Base-by-base conservation (phyloP, 2,888 invertebrate species). In the Meliscaeva auricollis region DNA sequence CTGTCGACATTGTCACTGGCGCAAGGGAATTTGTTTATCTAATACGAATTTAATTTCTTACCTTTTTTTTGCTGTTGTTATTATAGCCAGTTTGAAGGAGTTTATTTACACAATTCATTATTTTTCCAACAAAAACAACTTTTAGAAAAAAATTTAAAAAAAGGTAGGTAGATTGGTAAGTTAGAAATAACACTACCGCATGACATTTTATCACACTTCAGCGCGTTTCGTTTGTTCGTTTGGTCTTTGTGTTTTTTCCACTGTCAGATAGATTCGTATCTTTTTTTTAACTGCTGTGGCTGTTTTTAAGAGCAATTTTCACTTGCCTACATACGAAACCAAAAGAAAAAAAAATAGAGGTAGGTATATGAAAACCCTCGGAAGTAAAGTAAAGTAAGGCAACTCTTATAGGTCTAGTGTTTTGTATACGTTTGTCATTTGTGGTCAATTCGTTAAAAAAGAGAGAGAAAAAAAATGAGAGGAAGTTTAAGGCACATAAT, bases 171-270 rank as follows among this genome's bases (percentile, higher is more conserved):
- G 3, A 15, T 9, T 8, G 9, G 13, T 35, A 20, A 64, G n/a
- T 58, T 54, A 62, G 13, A 74, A 83, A 83, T 64, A 76, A 58
- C 75, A 58, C 58, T 8, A 32, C 83, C 72, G 84, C 87, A 87
- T 84, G 87, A 87, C 87, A 87, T 70, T 84, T 84, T 80, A 77
- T 60, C 80, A 87, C 87, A 87, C 87, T 84, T 66, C 48, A 87
- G 76, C 80, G 87, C 84, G 79, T 87, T 64, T 74, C 44, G 70
- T 79, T 74, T 35, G 70, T 79, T 73, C 26, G 48, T 52, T 38
- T 79, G 46, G 54, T 46, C n/a, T 64, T n/a, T 70, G 44, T 54
- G 64, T 52, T 56, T 75, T 22, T 58, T 46, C 35, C 22, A 26
- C 38, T 64, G 73, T 22, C 58, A 70, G 62, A 68, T 48, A 81